Evolutionary conservation across 2,113 vertebrate species (phyloP), one percentile per base, ranked within the genome.

Genomic region (Myotis davidii): DNA sequence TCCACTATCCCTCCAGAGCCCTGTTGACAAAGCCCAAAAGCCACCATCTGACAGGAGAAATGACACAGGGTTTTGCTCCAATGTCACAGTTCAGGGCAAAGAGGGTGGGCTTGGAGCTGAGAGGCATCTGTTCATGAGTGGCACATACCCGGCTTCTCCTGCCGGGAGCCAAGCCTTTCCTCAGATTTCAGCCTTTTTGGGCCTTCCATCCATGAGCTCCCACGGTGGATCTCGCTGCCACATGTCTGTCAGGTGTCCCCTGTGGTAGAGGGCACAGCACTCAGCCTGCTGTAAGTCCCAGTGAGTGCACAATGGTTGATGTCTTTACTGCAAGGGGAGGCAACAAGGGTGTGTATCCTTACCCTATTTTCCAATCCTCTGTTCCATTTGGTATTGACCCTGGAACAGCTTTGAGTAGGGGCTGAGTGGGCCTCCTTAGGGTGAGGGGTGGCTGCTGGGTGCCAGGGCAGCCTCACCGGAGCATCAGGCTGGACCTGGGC

Each of bases 211-310:
- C 5, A 1, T 52, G 74, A 64, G 39, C 34, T 56, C n/a, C 25
- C 2, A 3, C 0, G 3, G 7, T 11, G 21, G 4, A 27, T 29
- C 59, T 39, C 39, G 4, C 9, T 29, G 32, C n/a, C 0, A 0
- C 0, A 34, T 37, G 37, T 73, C 37, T 27, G 18, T 74, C 3
- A 0, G 0, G 3, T 74, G 32, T 39, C 39, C 37, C 37, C 20
- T 27, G 34, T 37, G 29, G 12, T 29, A 2, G 11, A 54, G 50
- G 50, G 25, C 34, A 23, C 1, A 25, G 37, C 20, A 27, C 94
- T 77, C 23, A 13, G 13, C 39, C 67, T 59, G 37, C 17, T 42
- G 3, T 7, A 23, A 6, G 14, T 25, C 74, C 82, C 42, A 20
- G 61, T 21, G 29, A 78, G 12, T 42, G n/a, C 73, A 25, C 7